A percentile compares a stretch with the other conserved stretches of the same genome.
Evolutionary conservation across 2,797 vertebrate species (phyloP).

Genomic region (Argentina silus): DNA sequence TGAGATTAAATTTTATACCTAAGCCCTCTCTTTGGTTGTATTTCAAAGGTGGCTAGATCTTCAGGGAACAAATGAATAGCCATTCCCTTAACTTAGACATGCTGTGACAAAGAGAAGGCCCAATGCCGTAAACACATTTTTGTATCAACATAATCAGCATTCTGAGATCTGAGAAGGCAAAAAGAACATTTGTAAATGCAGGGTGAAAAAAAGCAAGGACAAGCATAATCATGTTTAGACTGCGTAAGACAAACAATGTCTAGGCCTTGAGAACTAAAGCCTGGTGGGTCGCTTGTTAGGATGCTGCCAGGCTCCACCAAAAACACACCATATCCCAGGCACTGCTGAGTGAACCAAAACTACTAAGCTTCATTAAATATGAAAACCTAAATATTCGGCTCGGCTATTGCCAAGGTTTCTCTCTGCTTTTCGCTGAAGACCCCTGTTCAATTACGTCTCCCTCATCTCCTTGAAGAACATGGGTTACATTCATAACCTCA

Average conservation of each 20-base stretch:
- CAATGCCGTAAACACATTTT: background rate
- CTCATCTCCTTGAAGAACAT: no score
- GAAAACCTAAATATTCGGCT: background rate
- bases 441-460: background rate
- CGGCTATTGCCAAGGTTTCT: background rate
- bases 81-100: background rate
- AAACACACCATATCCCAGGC: background rate
- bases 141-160: background rate
- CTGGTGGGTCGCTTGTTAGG: no score
- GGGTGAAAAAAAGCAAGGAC: no score
- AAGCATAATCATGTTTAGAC: slow-evolving; percentile 29
- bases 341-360: background rate
- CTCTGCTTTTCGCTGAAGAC: background rate
- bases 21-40: background rate
- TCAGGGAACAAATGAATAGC: background rate
- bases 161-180: no score
- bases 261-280: slow-evolving; percentile 1
- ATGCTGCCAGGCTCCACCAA: background rate
- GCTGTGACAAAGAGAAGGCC: background rate
- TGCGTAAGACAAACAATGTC: slow-evolving; percentile 17
- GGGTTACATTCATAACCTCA: no score
- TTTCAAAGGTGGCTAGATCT: background rate
- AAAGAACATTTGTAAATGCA: background rate
- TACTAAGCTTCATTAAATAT: slow-evolving; percentile 4
- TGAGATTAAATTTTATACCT: background rate